These are phyloP conservation scores for Phengaris alcon DNA, from an alignment of 2,888 invertebrate species.

Conservation along the genomic window DNA sequence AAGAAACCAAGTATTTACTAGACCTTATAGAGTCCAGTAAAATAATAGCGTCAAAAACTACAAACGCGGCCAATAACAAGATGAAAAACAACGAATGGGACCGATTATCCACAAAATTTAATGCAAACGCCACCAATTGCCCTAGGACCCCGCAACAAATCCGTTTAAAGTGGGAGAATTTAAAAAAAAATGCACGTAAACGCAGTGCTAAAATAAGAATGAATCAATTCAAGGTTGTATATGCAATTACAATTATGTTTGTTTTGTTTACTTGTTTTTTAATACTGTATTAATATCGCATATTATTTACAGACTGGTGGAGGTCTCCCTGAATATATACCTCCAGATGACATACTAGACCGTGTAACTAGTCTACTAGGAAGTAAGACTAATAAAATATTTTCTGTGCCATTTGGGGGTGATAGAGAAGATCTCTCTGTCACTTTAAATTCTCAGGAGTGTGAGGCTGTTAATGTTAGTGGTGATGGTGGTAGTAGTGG, in stretches of 20 bases:
- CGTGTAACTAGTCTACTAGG: conserved; percentile 22
- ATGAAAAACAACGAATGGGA: too few relatives aligned
- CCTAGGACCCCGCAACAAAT: neutral
- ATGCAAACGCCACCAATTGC: too few relatives aligned
- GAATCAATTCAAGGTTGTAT: neutral
- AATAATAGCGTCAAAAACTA: too few relatives aligned
- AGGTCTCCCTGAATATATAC: conserved; percentile 22
- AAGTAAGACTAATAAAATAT: neutral
- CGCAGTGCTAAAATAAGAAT: neutral
- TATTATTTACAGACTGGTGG: conserved; percentile 20
- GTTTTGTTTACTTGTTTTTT: too few relatives aligned
- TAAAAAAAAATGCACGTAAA: neutral
- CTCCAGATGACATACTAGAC: conserved; percentile 26
- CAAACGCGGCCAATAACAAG: too few relatives aligned
- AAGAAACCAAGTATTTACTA: too few relatives aligned
- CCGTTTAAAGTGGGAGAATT: neutral
- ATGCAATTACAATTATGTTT: too few relatives aligned
- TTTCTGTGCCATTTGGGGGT: too few relatives aligned
- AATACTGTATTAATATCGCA: too few relatives aligned
- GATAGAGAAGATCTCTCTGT: too few relatives aligned
- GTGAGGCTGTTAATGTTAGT: neutral
- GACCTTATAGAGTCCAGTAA: too few relatives aligned
- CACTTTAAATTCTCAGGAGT: neutral
- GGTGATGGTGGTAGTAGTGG: conserved; percentile 1
- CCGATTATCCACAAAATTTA: too few relatives aligned